phyloP scores from a whole-genome alignment of 53 echinoderm and acorn worm species.

The Patiria pectinifera region DNA sequence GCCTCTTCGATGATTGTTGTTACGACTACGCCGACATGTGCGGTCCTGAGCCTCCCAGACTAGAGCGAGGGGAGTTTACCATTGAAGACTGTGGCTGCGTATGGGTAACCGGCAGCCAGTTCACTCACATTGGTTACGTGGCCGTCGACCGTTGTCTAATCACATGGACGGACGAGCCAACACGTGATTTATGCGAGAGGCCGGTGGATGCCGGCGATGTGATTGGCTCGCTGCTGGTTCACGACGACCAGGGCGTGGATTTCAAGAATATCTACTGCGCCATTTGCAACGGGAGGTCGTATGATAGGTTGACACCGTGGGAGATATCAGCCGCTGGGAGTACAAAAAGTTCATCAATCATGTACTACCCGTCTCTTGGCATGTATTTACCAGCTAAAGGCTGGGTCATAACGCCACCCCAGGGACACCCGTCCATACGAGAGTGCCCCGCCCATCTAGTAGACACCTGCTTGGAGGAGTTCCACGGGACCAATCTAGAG shows the following conservation, averaged over 20 bases:
- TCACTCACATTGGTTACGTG: conserved; percentile 35
- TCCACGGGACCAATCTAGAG: background rate
- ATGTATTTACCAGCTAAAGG: background rate
- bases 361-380: background rate
- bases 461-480: conserved; percentile 17
- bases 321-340: background rate
- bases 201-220: conserved; percentile 12
- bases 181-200: conserved; percentile 38
- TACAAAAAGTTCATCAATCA: background rate
- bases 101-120: conserved; percentile 30
- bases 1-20: conserved; percentile 33
- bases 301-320: conserved; percentile 24
- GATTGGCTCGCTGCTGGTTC: conserved; percentile 39
- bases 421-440: background rate
- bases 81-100: conserved; percentile 8
- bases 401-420: conserved; percentile 6
- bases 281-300: conserved; percentile 41
- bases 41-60: background rate
- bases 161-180: conserved; percentile 22
- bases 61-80: conserved; percentile 8
- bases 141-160: conserved; percentile 21
- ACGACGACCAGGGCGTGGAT: conserved; percentile 31
- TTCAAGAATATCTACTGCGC: conserved; percentile 67
- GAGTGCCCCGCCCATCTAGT: conserved; percentile 13
- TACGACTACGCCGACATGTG: conserved; percentile 15